Conservation (phyloP, 2,113 vertebrate genomes). For the Thomomys bottae region DNA sequence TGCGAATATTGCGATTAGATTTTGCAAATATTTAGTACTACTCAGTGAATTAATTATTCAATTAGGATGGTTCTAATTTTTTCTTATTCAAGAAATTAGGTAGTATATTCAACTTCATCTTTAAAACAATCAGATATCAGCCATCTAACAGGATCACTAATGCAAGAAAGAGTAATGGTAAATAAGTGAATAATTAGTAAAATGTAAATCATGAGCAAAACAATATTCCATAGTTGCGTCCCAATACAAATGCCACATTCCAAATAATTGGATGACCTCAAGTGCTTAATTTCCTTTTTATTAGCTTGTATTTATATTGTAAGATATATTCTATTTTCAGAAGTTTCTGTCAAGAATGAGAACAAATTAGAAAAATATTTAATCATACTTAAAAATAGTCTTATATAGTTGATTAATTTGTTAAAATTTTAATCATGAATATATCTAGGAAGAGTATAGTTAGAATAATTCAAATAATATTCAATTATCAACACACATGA, state of each 20-base stretch:
- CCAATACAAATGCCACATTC: not conserved
- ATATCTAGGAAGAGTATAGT: not conserved
- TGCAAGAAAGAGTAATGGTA: not conserved
- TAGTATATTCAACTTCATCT: too few relatives aligned
- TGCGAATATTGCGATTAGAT: too few relatives aligned
- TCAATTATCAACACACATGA: not conserved
- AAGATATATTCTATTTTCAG: not conserved
- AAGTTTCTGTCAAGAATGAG: not conserved
- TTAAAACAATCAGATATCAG: not conserved
- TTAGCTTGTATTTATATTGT: not conserved
- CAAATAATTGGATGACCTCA: not conserved
- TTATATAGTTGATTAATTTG: not conserved
- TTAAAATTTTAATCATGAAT: not conserved
- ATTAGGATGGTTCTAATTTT: accelerated
- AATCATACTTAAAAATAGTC: not conserved
- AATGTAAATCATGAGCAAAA: not conserved
- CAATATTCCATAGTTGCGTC: not conserved
- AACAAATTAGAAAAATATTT: not conserved
- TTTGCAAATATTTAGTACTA: not conserved
- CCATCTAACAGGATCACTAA: accelerated
- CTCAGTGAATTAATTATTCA: not conserved
- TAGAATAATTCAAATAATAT: not conserved
- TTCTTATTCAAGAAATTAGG: not conserved
- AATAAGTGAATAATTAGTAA: not conserved
- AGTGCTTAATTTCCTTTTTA: not conserved